These are phyloP conservation scores for Aspidapion aeneum DNA, from an alignment of 2,888 invertebrate genomes.

Conservation along the genomic window DNA sequence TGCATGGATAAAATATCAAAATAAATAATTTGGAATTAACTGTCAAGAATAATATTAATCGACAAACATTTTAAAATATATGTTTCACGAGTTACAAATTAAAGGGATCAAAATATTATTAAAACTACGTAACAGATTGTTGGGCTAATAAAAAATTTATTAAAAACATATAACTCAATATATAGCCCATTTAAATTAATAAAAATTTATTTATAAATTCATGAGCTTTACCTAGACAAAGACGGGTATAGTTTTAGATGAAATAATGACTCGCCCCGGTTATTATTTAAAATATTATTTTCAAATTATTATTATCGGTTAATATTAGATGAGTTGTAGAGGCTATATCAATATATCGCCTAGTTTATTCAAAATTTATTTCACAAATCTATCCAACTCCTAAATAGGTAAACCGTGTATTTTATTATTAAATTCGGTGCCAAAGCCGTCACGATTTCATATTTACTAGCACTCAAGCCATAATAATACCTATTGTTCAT, in stretches of 20 bases:
- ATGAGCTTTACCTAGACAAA: too few relatives aligned
- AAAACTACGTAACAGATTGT: not conserved
- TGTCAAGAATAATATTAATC: too few relatives aligned
- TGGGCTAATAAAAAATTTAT: not conserved
- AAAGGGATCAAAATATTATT: not conserved
- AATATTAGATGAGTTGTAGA: not conserved
- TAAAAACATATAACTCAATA: not conserved
- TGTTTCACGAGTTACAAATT: too few relatives aligned
- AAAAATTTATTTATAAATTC: too few relatives aligned
- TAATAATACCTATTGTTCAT: too few relatives aligned
- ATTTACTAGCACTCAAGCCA: not conserved
- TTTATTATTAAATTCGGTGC: not conserved
- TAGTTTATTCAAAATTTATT: not conserved
- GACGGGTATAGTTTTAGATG: too few relatives aligned
- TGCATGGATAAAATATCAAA: too few relatives aligned
- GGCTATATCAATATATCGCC: conserved; percentile 1
- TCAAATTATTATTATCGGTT: not conserved
- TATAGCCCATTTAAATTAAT: too few relatives aligned
- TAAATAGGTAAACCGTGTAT: not conserved
- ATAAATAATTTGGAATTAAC: too few relatives aligned
- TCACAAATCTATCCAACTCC: not conserved
- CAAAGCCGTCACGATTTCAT: not conserved
- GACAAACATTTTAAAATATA: too few relatives aligned
- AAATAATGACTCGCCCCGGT: too few relatives aligned
- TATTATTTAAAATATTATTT: not conserved